Conservation (phyloP, 2,888 invertebrate genomes). For the Drosophila lacicola region DNA sequence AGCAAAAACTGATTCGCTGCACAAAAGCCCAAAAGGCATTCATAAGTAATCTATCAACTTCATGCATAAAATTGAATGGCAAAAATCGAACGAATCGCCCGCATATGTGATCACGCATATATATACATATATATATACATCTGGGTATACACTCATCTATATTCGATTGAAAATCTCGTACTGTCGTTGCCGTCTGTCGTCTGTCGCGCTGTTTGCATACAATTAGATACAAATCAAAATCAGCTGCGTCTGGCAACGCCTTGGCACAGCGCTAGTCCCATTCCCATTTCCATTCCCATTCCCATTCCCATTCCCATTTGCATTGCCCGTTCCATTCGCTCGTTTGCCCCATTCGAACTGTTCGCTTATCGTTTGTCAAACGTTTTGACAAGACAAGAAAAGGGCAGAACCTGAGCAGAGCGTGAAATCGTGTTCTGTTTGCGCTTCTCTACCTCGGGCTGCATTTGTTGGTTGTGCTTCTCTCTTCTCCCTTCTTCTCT, state of each 20-base stretch:
- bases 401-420: conserved; percentile 62
- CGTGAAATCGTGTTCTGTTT: conserved; percentile 50
- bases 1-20: conserved; percentile 39
- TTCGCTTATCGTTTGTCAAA: conserved; percentile 74
- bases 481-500: background rate
- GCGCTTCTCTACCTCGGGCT: conserved; percentile 3
- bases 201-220: conserved; percentile 72
- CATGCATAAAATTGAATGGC: conserved; percentile 70
- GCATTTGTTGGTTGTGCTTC: conserved; percentile 22
- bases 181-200: conserved; percentile 40
- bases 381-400: conserved; percentile 75
- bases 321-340: conserved; percentile 14
- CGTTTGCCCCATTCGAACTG: conserved; percentile 3
- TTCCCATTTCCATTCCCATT: conserved; percentile 22
- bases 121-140: conserved; percentile 7
- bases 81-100: conserved; percentile 74
- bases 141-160: conserved; percentile 13
- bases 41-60: conserved; percentile 76
- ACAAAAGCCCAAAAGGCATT: conserved; percentile 54
- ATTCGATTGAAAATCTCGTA: conserved; percentile 37
- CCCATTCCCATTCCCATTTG: conserved; percentile 11
- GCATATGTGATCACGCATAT: conserved; percentile 55
- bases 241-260: conserved; percentile 66
- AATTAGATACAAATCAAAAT: conserved; percentile 81
- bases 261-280: conserved; percentile 32